Percentiles rank a stretch among this genome's conserved stretches.
These are phyloP conservation scores for Trinectes maculatus DNA, from an alignment of 2,113 vertebrate species.

Conservation along the genomic window DNA sequence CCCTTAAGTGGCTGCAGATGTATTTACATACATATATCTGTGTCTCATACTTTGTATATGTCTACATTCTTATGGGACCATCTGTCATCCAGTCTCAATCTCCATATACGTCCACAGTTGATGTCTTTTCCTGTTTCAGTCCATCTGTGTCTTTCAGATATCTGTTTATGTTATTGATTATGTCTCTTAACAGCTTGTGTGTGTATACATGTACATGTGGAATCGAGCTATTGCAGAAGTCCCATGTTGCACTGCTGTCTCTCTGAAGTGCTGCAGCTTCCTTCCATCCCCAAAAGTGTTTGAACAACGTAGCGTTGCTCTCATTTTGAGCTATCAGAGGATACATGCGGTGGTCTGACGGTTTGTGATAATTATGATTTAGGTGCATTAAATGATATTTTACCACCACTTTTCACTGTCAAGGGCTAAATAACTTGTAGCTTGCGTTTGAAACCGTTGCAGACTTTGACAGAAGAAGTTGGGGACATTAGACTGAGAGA, in stretches of 20 bases:
- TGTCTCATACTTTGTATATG: slow-evolving; percentile 4
- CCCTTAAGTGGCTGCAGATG: neutral
- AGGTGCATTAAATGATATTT: neutral
- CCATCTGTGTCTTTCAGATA: slow-evolving; percentile 42
- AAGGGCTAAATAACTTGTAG: neutral
- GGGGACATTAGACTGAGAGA: too few relatives aligned
- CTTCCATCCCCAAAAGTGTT: slow-evolving; percentile 17
- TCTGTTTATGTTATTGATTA: slow-evolving; percentile 39
- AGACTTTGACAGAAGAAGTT: too few relatives aligned
- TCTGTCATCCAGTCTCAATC: slow-evolving; percentile 9
- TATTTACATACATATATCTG: slow-evolving; percentile 5
- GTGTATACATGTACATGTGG: slow-evolving; percentile 8
- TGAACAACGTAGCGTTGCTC: neutral
- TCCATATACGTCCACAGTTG: slow-evolving; percentile 28
- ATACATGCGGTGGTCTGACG: neutral
- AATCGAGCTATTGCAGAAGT: slow-evolving; percentile 27
- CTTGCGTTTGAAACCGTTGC: too few relatives aligned
- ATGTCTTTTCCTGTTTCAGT: slow-evolving; percentile 26
- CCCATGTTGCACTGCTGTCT: slow-evolving; percentile 20
- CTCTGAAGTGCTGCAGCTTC: slow-evolving; percentile 33
- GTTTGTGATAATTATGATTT: neutral
- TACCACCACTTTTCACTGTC: neutral
- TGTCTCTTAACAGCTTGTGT: slow-evolving; percentile 34
- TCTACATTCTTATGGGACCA: neutral
- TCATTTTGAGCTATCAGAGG: slow-evolving; percentile 9